These are phyloP conservation scores for Alviniconcha strummeri DNA, from an alignment of 2,888 invertebrate species.

Conservation along the genomic window DNA sequence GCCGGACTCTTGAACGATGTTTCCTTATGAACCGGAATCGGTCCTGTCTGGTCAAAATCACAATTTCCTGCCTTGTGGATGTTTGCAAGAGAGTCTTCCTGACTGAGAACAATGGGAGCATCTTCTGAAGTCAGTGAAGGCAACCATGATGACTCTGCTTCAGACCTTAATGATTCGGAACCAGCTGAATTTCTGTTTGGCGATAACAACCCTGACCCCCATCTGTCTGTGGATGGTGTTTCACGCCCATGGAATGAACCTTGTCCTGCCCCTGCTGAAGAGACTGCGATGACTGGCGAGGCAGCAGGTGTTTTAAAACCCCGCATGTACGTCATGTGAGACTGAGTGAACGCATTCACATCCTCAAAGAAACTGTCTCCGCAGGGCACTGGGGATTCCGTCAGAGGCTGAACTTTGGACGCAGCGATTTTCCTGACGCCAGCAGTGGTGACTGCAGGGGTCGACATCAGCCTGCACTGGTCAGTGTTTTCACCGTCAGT, in stretches of 20 bases:
- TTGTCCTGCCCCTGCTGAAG: neutral
- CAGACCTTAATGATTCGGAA: neutral
- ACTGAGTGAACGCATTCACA: slow-evolving; percentile 55
- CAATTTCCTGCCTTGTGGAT: neutral
- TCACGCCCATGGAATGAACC: too few relatives aligned
- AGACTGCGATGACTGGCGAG: neutral
- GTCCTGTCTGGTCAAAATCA: neutral
- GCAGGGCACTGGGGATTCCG: slow-evolving; percentile 61
- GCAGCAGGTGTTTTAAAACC: slow-evolving; percentile 37
- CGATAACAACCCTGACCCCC: neutral
- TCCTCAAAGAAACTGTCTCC: slow-evolving; percentile 71
- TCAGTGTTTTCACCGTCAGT: neutral
- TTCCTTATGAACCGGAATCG: neutral
- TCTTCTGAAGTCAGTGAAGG: neutral
- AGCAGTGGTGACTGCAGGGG: slow-evolving; percentile 1
- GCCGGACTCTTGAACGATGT: neutral
- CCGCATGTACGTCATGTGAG: slow-evolving; percentile 55
- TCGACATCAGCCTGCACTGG: neutral
- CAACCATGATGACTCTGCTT: neutral
- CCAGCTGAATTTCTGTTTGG: too few relatives aligned
- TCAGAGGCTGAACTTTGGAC: slow-evolving; percentile 16
- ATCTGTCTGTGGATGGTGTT: neutral
- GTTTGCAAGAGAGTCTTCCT: neutral
- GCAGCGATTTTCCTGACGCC: slow-evolving; percentile 31
- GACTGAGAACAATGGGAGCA: slow-evolving; percentile 14